Evolutionary conservation across 2,113 vertebrate species (phyloP), one percentile per base, ranked within the genome.

Genomic region (Dicerorhinus sumatrensis): DNA sequence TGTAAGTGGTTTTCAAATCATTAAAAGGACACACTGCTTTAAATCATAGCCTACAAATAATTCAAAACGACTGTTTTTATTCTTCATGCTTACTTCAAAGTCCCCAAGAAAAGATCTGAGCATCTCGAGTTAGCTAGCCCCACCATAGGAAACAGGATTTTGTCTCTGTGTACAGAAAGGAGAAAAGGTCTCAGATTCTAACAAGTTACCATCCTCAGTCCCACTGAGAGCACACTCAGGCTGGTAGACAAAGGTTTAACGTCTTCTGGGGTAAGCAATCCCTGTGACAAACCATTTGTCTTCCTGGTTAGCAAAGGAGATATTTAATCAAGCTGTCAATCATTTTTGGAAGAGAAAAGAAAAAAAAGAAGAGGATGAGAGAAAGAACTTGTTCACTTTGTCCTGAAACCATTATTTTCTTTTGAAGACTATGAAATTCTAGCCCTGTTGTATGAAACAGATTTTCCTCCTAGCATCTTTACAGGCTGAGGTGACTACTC

Each of bases 1-100:
- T 75, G 6, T 65, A 85, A 84, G 25, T 84, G 20, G 29, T 96
- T 93, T 95, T 93, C 33, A 67, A 91, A 96, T 88, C 46, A 92
- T 79, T 96, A 63, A 92, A 87, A 90, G 63, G 70, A 51, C 81
- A 93, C 36, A 46, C 0, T 39, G 23, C 65, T 91, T 95, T 95
- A 97, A 89, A 70, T 84, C 23, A 84, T 31, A 89, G 23, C 18
- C 42, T n/a, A 77, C 11, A 81, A 85, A 81, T 23, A 92, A 91
- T 81, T 91, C 51, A 51, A 81, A 96, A 92, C 87, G 73, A 27
- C 36, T 90, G 36, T 54, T 86, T 90, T 76, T 42, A 67, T 27
- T 14, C 6, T 83, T 91, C 27, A 27, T 65, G 3, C 14, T 94
- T 92, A 54, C 77, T 97, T 92, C 72, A 82, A 89, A 69, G 36